A percentile compares a stretch with the other conserved stretches of the same genome.
These are phyloP conservation scores for Dendrocincla tyrannina DNA, from an alignment of 2,797 vertebrate species.

Conservation along the genomic window DNA sequence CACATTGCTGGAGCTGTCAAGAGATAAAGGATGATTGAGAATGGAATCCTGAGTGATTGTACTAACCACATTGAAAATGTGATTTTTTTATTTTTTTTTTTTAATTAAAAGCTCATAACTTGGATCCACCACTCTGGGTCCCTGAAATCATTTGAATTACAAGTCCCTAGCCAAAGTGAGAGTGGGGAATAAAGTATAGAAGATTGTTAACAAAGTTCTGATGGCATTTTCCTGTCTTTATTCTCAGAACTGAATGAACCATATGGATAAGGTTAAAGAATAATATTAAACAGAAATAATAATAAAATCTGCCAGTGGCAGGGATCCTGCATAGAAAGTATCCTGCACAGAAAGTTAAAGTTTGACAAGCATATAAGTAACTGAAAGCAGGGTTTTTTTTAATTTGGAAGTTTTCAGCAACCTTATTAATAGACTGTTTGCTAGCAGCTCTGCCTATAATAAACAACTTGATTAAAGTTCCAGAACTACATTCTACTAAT, in stretches of 20 bases:
- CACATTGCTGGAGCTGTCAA: constrained; percentile 23
- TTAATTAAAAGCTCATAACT: not conserved
- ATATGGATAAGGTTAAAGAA: constrained; percentile 25
- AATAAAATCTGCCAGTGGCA: constrained; percentile 1
- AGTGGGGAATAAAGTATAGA: not conserved
- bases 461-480: constrained; percentile 56
- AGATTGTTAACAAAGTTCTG: not conserved
- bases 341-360: not conserved
- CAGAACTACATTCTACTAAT: constrained; percentile 40
- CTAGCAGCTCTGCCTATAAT: constrained; percentile 31
- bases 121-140: not conserved
- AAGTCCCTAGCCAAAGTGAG: not conserved
- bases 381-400: not conserved
- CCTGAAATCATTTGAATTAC: not conserved
- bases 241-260: not conserved
- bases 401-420: not conserved
- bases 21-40: not conserved
- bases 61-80: not conserved
- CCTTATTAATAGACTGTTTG: constrained; percentile 37
- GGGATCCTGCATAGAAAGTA: not conserved
- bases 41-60: not conserved
- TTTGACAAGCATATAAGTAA: constrained; percentile 20
- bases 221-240: not conserved
- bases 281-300: constrained; percentile 26
- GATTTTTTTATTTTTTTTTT: not conserved